These are phyloP conservation scores for Pteria penguin DNA, from an alignment of 2,888 invertebrate species.

Conservation along the genomic window DNA sequence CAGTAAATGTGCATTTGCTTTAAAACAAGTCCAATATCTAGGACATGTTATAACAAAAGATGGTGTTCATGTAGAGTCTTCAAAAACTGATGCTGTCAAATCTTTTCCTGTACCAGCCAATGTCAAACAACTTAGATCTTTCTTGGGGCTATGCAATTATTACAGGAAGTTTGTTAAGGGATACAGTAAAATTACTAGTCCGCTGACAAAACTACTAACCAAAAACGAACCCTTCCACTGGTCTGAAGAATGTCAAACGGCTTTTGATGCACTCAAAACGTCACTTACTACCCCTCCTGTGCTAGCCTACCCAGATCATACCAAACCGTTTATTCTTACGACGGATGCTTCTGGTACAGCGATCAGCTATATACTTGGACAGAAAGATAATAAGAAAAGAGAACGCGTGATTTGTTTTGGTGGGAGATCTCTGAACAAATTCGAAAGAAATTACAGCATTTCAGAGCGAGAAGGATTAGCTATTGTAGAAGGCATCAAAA, in stretches of 20 bases:
- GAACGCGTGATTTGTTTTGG: conserved; percentile 50
- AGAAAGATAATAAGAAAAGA: conserved; percentile 32
- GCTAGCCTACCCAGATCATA: conserved; percentile 49
- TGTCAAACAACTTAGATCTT: conserved; percentile 45
- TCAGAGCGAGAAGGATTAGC: conserved; percentile 42
- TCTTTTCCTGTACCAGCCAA: conserved; percentile 45
- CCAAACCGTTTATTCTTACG: conserved; percentile 46
- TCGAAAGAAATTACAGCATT: conserved; percentile 42
- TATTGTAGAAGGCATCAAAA: conserved; percentile 24
- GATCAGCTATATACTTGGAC: conserved; percentile 49
- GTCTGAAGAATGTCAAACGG: conserved; percentile 18
- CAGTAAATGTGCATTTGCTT: conserved; percentile 49
- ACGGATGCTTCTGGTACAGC: conserved; percentile 51
- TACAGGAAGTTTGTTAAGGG: too few species aligned
- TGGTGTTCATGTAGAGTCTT: conserved; percentile 44
- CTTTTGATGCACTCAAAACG: conserved; percentile 61
- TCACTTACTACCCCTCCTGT: conserved; percentile 49
- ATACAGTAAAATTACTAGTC: conserved; percentile 27
- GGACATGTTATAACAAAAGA: conserved; percentile 47
- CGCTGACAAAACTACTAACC: conserved; percentile 11
- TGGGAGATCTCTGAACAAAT: conserved; percentile 35
- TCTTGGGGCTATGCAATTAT: conserved; percentile 27
- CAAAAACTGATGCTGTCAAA: conserved; percentile 44
- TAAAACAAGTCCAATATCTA: conserved; percentile 41
- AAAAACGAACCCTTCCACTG: conserved; percentile 27